Percentiles rank a stretch among this genome's conserved stretches.
Evolutionary conservation across 2,888 invertebrate genomes (phyloP).

Genomic region (Leptarthrus brevirostris): DNA sequence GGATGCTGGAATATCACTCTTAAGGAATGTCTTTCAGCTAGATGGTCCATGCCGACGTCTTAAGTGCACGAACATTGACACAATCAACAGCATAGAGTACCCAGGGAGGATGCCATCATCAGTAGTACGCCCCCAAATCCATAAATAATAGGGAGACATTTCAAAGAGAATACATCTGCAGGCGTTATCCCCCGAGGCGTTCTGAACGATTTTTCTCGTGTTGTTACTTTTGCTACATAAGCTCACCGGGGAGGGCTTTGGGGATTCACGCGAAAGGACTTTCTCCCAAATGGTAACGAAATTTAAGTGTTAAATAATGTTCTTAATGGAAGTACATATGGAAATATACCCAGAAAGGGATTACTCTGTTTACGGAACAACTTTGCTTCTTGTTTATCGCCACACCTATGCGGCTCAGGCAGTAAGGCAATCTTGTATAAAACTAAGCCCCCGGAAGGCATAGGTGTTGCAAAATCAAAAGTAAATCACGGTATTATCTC

Average conservation of each 20-base stretch:
- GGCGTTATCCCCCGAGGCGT: conserved; percentile 35
- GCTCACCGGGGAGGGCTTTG: conserved; percentile 8
- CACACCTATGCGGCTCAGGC: conserved; percentile 1
- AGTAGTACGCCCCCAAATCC: conserved; percentile 28
- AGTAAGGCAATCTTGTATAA: conserved; percentile 20
- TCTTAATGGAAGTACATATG: conserved; percentile 42
- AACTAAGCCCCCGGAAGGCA: conserved; percentile 37
- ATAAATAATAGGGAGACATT: no score
- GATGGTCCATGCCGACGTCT: no score
- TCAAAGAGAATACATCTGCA: conserved; percentile 42
- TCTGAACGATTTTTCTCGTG: conserved; percentile 31
- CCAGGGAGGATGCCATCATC: conserved; percentile 36
- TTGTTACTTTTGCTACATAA: conserved; percentile 17
- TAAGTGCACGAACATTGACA: no score
- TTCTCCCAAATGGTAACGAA: conserved; percentile 23
- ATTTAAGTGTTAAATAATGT: conserved; percentile 44
- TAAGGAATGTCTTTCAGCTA: no score
- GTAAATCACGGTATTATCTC: conserved; percentile 38
- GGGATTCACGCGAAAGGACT: conserved; percentile 27
- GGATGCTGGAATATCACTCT: no score
- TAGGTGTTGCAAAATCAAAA: conserved; percentile 39
- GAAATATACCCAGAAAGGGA: conserved; percentile 32
- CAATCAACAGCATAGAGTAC: conserved; percentile 11
- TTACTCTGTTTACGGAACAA: background rate
- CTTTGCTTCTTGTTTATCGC: conserved; percentile 16